These are phyloP conservation scores for Thecophora atra DNA, from an alignment of 2,888 invertebrate genomes.

Conservation along the genomic window DNA sequence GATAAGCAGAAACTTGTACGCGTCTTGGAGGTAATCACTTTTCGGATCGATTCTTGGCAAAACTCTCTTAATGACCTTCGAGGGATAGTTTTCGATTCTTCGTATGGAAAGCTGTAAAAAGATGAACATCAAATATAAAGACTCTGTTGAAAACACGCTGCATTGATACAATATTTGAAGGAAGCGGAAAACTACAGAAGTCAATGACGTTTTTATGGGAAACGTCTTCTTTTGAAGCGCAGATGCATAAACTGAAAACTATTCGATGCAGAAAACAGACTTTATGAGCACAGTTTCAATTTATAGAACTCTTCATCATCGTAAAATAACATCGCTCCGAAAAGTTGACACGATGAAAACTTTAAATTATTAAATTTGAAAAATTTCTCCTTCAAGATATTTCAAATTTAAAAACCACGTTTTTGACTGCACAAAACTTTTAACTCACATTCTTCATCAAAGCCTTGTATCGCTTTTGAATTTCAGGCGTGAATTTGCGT, in stretches of 20 bases:
- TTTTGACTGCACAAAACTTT: neutral
- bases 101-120: conserved; percentile 56
- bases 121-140: neutral
- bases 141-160: neutral
- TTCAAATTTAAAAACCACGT: neutral
- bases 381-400: no score
- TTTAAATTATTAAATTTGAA: no score
- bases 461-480: conserved; percentile 60
- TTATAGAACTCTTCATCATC: no score
- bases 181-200: no score
- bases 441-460: conserved; percentile 60
- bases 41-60: conserved; percentile 57
- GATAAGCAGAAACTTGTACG: conserved; percentile 59
- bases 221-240: no score
- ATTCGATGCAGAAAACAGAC: no score
- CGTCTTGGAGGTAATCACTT: conserved; percentile 54
- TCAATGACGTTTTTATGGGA: no score
- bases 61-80: conserved; percentile 60
- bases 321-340: no score
- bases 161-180: no score
- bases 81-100: conserved; percentile 62
- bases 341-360: no score
- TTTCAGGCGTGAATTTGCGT: conserved; percentile 54
- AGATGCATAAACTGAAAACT: no score
- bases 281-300: no score